Base-by-base conservation (phyloP, 2,888 invertebrate species). In the Brachylomia viminalis region DNA sequence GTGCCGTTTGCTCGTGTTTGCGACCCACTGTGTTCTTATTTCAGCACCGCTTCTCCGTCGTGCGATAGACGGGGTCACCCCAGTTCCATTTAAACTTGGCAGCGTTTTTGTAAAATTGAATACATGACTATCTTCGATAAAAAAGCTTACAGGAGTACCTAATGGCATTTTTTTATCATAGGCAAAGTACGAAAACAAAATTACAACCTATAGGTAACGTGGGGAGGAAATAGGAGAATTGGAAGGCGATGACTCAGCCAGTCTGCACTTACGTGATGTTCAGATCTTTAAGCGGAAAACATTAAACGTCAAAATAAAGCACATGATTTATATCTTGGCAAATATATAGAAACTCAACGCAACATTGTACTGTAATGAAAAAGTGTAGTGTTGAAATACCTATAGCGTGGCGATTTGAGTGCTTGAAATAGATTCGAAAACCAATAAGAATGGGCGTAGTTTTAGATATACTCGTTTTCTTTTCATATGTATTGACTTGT, bases 231-330 rank as follows among this genome's bases (percentile, higher is more conserved):
- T 23, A 38, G 59, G 56, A 65, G 65, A 83, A 74, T 81, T 81
- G 68, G 38, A 45, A 68, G 58, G 52, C 59, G 61, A 74, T 85
- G 85, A 77, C 23, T 62, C 73, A 66, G 68, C 62, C 62, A 38
- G 47, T 67, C 30, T 72, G 66, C 23, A 47, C 38, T 68, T 42
- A 42, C 49, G 56, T 42, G 47, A 59, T 61, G 27, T 49, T 70
- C 56, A 3, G 38, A 42, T 58, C 23, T 70, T 52, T 27, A 20
- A 49, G 54, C 47, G 20, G 30, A 33, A 82, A 42, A 42, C 67
- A 38, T 47, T 42, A 23, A 54, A 80, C 27, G 47, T 56, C n/a
- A 56, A 38, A 79, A 62, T 69, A 54, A 38, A 42, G 23, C 27
- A 58, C 8, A 59, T 54, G 65, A 66, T 54, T 66, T 74, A 74